Evolutionary conservation across 2,888 invertebrate genomes (phyloP), one percentile per base, ranked within the genome.

Genomic region (Spisula subtruncata): DNA sequence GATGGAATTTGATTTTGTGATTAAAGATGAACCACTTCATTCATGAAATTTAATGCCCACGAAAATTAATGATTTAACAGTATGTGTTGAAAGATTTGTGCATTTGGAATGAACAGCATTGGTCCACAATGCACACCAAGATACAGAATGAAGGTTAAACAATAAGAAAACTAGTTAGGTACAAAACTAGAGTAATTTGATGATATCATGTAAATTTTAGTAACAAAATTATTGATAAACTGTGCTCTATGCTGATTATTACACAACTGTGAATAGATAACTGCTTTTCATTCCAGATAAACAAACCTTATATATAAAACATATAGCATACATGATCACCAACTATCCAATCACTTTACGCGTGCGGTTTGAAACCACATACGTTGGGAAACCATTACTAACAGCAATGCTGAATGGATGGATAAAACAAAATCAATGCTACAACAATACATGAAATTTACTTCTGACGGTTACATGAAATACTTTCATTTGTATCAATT

Each of bases 331-430:
- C 1, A 81, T 12, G 20, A 54, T 35, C 82, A 71, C 25, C 48
- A 48, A 54, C 8, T 51, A 20, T 79, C 84, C 46, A 84, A 85
- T 60, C 80, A 86, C 56, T 81, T 82, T 82, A 60, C 60, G 82
- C 29, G 89, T 29, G 0, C 0, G 88, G n/a, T 66, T 41, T 1
- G 91, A 87, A n/a, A 90, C 51, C 35, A 91, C 91, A 75, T 91
- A 91, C n/a, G 91, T 91, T 14, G 91, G 91, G 60, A 90, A 89
- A 48, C 91, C 88, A 83, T 90, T 90, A 71, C 88, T 91, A 56
- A 90, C 91, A 48, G 32, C 60, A 83, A 91, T 91, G 85, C 91
- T 91, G 90, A 83, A 89, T 87, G 85, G 71, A 91, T 25, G 83
- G 66, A 87, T 41, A 80, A 79, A 54, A 48, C 35, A 51, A 51